phyloP scores from a whole-genome alignment of 2,113 vertebrate species.

The Ivindomyrus marchei region DNA sequence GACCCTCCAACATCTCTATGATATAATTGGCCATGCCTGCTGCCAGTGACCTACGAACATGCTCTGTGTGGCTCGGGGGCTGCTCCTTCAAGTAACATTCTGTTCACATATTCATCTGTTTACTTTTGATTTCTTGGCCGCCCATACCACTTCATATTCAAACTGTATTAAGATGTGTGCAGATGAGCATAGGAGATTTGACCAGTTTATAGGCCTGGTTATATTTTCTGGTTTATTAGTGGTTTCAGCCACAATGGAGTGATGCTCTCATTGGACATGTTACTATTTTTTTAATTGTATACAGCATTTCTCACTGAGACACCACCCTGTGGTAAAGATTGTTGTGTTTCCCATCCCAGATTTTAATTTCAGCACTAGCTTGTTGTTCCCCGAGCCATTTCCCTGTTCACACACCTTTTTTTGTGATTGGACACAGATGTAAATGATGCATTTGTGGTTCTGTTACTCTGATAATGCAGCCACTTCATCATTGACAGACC shows the following conservation, averaged over 20 bases:
- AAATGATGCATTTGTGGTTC: neutral
- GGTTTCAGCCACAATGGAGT: neutral
- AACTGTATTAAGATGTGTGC: neutral
- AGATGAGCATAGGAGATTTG: neutral
- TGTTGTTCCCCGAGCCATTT: neutral
- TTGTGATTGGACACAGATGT: neutral
- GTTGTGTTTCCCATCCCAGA: neutral
- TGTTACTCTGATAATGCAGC: neutral
- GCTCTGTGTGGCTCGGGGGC: neutral
- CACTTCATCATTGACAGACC: slow-evolving; percentile 4
- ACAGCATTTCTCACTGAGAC: neutral
- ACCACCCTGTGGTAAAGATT: neutral
- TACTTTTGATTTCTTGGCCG: neutral
- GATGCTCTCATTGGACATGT: neutral
- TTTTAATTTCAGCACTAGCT: neutral
- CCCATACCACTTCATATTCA: neutral
- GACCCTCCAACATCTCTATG: neutral
- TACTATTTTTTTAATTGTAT: neutral
- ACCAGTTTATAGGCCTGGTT: neutral
- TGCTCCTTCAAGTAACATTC: neutral
- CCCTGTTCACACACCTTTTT: neutral
- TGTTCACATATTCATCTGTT: neutral
- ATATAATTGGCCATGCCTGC: neutral
- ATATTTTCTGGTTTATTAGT: neutral
- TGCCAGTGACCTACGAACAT: neutral